Evolutionary conservation across 2,888 invertebrate genomes (phyloP), one percentile per base, ranked within the genome.

Genomic region (Drosophila demipolita): DNA sequence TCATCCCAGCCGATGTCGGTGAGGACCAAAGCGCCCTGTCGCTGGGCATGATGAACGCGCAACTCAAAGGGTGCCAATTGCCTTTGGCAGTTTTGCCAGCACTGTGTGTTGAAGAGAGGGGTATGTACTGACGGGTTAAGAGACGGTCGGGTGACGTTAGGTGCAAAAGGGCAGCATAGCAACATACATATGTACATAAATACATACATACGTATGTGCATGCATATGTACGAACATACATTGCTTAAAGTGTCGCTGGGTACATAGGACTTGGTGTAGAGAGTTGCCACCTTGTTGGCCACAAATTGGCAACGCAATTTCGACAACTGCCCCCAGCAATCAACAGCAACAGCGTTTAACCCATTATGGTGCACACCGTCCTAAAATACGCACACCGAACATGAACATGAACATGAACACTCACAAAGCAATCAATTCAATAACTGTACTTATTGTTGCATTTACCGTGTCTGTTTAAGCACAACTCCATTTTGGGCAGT

Each of bases 1-100:
- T 92, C 91, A 23, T 91, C 89, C 93, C 93, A 93, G 38, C 93
- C 91, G 55, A 93, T 92, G 84, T 93, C 93, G 35, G 93, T 93
- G 45, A 93, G 83, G 1, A 93, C 93, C 55, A 93, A 73, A 11
- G 93, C 92, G 48, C 92, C 93, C 77, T 93, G 93, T 33, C 92
- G 92, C 54, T 92, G 85, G 90, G 93, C 93, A 26, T 92, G 90
- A 9, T 92, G 92, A 2, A 93, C 91, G 52, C 91, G 87, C 66
- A 93, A 80, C 60, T 81, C 75, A 78, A 85, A 85, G 40, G 92
- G 89, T 49, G 88, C 84, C 76, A 89, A 81, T 66, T 89, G 89
- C 75, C 90, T 80, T 48, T 90, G 91, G 80, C 93, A 92, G 79
- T 91, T 92, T 66, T 92, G 91, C 92, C 92, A 93, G 73, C 93